Conservation (phyloP, 2,797 vertebrate genomes). For the Clamator glandarius region DNA sequence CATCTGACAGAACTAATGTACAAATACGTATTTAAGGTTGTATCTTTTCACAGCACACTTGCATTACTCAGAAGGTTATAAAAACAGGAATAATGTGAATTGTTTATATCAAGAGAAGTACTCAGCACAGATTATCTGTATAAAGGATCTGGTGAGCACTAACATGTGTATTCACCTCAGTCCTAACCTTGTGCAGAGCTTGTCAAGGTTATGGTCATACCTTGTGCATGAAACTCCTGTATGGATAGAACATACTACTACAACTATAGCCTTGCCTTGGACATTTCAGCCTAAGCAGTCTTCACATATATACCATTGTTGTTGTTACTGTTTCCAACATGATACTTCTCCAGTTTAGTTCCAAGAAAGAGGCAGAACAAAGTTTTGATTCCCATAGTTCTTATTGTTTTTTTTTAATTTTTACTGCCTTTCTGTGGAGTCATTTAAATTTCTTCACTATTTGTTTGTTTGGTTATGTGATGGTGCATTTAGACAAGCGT, state of each 20-base stretch:
- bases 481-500: neutral
- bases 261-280: neutral
- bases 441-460: neutral
- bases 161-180: neutral
- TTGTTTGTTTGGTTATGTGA: neutral
- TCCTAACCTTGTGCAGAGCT: neutral
- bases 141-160: neutral
- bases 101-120: neutral
- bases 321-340: neutral
- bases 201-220: neutral
- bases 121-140: neutral
- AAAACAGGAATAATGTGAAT: neutral
- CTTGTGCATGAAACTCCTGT: neutral
- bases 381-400: neutral
- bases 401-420: neutral
- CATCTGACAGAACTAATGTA: neutral
- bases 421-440: neutral
- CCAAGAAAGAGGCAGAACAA: neutral
- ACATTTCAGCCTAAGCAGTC: neutral
- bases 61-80: neutral
- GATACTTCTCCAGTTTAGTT: neutral
- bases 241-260: neutral
- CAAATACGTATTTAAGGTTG: neutral
- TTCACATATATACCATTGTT: neutral
- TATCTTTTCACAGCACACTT: neutral